These are phyloP conservation scores for Nannobrachium achirus DNA, from an alignment of 2,113 vertebrate genomes.

Conservation along the genomic window DNA sequence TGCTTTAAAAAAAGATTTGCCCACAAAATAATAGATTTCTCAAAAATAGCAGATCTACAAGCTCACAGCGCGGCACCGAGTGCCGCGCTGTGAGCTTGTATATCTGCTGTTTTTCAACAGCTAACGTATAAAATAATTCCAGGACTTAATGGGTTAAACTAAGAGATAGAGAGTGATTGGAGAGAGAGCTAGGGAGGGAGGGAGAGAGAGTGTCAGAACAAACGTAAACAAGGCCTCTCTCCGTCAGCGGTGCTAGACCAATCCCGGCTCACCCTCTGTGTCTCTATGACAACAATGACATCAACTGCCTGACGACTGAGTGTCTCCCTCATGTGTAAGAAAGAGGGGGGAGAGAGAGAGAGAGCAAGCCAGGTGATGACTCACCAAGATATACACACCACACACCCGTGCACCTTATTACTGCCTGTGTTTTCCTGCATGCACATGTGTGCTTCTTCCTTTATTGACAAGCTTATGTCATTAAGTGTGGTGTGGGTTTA, in stretches of 20 bases:
- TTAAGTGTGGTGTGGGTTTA: neutral
- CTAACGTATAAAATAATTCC: too few relatives aligned
- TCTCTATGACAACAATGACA: constrained; percentile 76
- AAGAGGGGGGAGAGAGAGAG: constrained; percentile 7
- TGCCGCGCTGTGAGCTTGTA: too few relatives aligned
- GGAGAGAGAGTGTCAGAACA: constrained; percentile 11
- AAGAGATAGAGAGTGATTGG: neutral
- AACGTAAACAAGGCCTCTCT: constrained; percentile 61
- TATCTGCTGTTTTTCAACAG: too few relatives aligned
- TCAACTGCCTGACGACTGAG: constrained; percentile 70
- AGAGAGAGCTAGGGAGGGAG: neutral
- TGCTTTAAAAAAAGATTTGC: too few relatives aligned
- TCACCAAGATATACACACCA: constrained; percentile 55
- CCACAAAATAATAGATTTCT: too few relatives aligned
- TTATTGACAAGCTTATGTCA: too few relatives aligned
- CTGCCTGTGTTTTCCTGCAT: constrained; percentile 1
- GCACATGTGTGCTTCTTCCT: constrained; percentile 3
- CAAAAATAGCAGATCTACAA: too few relatives aligned
- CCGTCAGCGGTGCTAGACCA: constrained; percentile 52
- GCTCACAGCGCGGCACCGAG: too few relatives aligned
- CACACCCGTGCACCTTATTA: constrained; percentile 6
- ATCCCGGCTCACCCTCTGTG: constrained; percentile 27
- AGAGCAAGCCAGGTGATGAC: constrained; percentile 61
- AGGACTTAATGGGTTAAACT: too few relatives aligned
- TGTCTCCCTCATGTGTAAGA: constrained; percentile 50